phyloP scores from a whole-genome alignment of 1,140 invertebrate species.

The Cataglyphis hispanica region DNA sequence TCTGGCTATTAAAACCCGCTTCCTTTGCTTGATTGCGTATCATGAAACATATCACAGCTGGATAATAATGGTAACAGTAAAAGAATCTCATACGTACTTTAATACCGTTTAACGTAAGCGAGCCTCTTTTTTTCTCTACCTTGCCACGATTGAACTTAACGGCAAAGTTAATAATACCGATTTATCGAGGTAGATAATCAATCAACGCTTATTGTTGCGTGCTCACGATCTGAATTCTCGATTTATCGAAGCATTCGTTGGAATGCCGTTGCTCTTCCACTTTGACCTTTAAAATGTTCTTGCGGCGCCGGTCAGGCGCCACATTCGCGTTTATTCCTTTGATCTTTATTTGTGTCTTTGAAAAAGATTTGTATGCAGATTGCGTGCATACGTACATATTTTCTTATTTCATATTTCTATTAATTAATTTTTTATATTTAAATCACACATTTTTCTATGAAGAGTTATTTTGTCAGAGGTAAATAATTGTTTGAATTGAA shows the following conservation, averaged over 20 bases:
- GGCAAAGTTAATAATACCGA: slow-evolving; percentile 33
- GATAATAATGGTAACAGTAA: slow-evolving; percentile 14
- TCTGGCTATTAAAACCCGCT: slow-evolving; percentile 51
- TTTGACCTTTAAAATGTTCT: slow-evolving; percentile 3
- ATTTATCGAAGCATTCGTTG: slow-evolving; percentile 16
- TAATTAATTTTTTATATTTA: not conserved
- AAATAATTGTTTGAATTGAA: not conserved
- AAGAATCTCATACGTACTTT: slow-evolving; percentile 5
- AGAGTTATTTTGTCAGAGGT: not conserved
- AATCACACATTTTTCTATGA: not conserved
- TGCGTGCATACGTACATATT: too few species aligned
- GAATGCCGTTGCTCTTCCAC: slow-evolving; percentile 29
- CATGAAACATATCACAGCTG: slow-evolving; percentile 23
- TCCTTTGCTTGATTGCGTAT: slow-evolving; percentile 51
- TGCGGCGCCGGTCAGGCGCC: not conserved
- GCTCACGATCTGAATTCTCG: slow-evolving; percentile 21
- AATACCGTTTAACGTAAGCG: slow-evolving; percentile 33
- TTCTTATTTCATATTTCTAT: not conserved
- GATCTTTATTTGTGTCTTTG: not conserved
- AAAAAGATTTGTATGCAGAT: not conserved
- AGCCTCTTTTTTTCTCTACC: slow-evolving; percentile 12
- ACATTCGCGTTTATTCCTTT: not conserved
- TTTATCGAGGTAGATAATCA: slow-evolving; percentile 22
- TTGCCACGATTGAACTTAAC: slow-evolving; percentile 14
- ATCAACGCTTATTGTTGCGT: slow-evolving; percentile 45